Conservation (phyloP, 2,888 invertebrate genomes). For the Ormyrus thymus region DNA sequence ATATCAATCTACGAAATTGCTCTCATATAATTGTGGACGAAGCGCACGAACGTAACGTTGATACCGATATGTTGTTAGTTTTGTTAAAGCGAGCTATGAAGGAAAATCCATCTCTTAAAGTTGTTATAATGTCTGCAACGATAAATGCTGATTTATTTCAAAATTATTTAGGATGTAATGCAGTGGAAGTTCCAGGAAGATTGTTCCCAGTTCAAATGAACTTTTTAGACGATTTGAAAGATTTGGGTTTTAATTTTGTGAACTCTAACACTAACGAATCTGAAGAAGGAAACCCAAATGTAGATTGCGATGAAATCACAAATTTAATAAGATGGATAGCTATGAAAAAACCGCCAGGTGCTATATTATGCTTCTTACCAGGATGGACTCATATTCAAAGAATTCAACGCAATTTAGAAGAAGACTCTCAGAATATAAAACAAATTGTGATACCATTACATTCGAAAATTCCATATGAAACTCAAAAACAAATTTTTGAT, state of each 20-base stretch:
- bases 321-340: conserved; percentile 78
- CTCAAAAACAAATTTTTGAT: conserved; percentile 65
- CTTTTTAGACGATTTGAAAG: conserved; percentile 77
- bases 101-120: conserved; percentile 77
- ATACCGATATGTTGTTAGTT: conserved; percentile 81
- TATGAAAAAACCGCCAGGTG: conserved; percentile 78
- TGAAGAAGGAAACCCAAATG: conserved; percentile 65
- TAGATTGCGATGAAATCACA: conserved; percentile 77
- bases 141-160: conserved; percentile 80
- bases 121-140: conserved; percentile 86
- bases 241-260: conserved; percentile 20
- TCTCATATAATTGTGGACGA: conserved; percentile 85
- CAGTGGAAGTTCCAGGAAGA: conserved; percentile 78
- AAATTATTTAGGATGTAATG: conserved; percentile 76
- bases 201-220: conserved; percentile 79
- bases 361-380: conserved; percentile 85
- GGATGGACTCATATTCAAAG: conserved; percentile 84
- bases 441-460: conserved; percentile 77
- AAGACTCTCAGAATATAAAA: conserved; percentile 47
- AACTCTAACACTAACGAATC: conserved; percentile 47
- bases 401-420: conserved; percentile 76
- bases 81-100: conserved; percentile 78
- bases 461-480: conserved; percentile 75
- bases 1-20: conserved; percentile 77
- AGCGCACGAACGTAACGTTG: conserved; percentile 83